phyloP scores from a whole-genome alignment of 1,140 invertebrate genomes.

The Drosophila hydei region DNA sequence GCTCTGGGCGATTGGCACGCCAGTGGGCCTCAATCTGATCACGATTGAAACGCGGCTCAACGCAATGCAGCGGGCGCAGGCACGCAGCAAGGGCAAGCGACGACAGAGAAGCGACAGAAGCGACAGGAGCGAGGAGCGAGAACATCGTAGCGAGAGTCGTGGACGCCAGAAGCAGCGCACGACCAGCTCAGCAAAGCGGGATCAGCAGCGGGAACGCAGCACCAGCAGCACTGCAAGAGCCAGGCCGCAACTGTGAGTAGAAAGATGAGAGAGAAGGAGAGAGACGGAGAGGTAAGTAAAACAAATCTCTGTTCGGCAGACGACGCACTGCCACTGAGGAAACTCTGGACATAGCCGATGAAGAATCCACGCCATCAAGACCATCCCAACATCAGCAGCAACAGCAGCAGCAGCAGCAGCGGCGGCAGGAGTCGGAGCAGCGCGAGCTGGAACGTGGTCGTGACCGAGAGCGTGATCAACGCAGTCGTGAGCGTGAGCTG shows the following conservation, averaged over 20 bases:
- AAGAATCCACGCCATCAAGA: conserved; percentile 60
- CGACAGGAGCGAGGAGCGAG: conserved; percentile 18
- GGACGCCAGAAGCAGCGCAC: conserved; percentile 51
- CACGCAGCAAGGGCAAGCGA: conserved; percentile 55
- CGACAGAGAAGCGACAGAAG: conserved; percentile 41
- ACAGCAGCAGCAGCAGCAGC: conserved; percentile 30
- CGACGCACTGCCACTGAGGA: conserved; percentile 78
- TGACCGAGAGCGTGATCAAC: conserved; percentile 59
- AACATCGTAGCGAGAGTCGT: conserved; percentile 34
- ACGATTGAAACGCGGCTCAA: conserved; percentile 70
- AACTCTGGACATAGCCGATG: conserved; percentile 71
- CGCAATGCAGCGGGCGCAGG: conserved; percentile 54
- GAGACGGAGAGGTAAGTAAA: neutral
- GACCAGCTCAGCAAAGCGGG: conserved; percentile 56
- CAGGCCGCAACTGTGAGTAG: conserved; percentile 67
- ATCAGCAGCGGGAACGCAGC: conserved; percentile 63
- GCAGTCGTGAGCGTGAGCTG: conserved; percentile 68
- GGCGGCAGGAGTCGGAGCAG: conserved; percentile 49
- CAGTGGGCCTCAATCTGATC: conserved; percentile 81
- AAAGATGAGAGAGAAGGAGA: neutral
- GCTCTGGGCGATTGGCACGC: conserved; percentile 83
- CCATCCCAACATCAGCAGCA: conserved; percentile 49
- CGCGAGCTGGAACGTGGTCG: conserved; percentile 46
- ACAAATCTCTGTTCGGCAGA: conserved; percentile 22
- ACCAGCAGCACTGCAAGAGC: conserved; percentile 63